Conservation (phyloP, 2,797 vertebrate genomes). For the Parotocinclus haroldoi region DNA sequence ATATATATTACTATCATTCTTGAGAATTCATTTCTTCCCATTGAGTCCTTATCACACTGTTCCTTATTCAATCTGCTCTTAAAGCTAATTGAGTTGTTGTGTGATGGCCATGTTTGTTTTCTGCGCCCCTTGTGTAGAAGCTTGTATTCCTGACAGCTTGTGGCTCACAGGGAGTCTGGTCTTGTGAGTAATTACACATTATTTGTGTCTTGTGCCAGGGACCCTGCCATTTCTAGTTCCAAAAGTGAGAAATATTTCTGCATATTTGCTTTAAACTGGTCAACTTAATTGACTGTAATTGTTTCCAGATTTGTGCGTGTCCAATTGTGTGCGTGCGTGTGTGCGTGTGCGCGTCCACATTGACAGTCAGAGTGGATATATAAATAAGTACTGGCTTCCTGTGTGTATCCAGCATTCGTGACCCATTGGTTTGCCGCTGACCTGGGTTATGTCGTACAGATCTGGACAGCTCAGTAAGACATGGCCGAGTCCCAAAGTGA, state of each 20-base stretch:
- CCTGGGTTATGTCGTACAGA: slow-evolving; percentile 82
- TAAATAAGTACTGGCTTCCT: slow-evolving; percentile 90
- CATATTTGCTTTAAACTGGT: slow-evolving; percentile 89
- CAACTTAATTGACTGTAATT: slow-evolving; percentile 92
- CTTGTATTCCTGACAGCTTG: slow-evolving; percentile 59
- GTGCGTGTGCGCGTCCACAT: slow-evolving; percentile 36
- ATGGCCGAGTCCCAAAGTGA: slow-evolving; percentile 36
- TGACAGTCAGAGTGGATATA: slow-evolving; percentile 79
- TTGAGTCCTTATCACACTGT: too few relatives aligned
- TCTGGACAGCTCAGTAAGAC: slow-evolving; percentile 33
- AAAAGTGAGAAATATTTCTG: slow-evolving; percentile 84
- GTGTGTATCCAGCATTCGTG: slow-evolving; percentile 83
- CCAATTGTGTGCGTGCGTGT: slow-evolving; percentile 68
- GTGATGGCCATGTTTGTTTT: slow-evolving; percentile 36
- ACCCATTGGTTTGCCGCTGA: slow-evolving; percentile 74
- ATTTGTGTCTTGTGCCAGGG: slow-evolving; percentile 77
- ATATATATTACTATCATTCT: too few relatives aligned
- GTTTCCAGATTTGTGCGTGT: slow-evolving; percentile 89
- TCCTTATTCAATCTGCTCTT: too few relatives aligned
- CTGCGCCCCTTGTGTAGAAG: slow-evolving; percentile 34
- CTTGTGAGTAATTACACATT: slow-evolving; percentile 82
- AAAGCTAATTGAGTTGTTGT: background rate
- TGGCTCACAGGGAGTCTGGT: slow-evolving; percentile 63
- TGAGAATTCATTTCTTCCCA: too few relatives aligned
- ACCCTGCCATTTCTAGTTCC: slow-evolving; percentile 72